phyloP scores from a whole-genome alignment of 2,888 invertebrate species.

The Ceraclea dissimilis region DNA sequence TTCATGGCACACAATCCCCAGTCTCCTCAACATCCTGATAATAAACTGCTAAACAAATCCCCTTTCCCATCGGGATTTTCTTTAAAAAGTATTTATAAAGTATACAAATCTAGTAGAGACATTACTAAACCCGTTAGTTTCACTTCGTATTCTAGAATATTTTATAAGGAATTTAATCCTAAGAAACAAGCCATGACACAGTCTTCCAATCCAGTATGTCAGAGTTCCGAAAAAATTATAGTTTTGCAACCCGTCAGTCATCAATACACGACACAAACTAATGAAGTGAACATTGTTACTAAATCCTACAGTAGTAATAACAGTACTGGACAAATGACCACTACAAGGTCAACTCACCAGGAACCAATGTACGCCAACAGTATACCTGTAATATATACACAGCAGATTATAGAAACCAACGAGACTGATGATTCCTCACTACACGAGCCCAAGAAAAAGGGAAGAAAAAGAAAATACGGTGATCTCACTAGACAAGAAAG shows the following conservation, averaged over 20 bases:
- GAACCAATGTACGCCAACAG: background rate
- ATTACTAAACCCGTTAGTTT: slow-evolving; percentile 1
- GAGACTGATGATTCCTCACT: background rate
- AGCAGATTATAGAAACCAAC: background rate
- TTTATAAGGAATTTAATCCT: slow-evolving; percentile 5
- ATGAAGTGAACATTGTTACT: background rate
- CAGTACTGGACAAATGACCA: background rate
- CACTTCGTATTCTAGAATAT: slow-evolving; percentile 7
- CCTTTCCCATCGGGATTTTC: slow-evolving; percentile 1
- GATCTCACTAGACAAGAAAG: slow-evolving; percentile 10
- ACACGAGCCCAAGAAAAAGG: background rate
- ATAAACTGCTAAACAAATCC: background rate
- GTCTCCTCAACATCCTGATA: background rate
- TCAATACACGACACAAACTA: background rate
- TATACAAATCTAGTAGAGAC: background rate
- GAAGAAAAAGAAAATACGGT: slow-evolving; percentile 10
- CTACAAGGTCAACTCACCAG: background rate
- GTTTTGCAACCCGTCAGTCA: background rate
- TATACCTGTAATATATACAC: background rate
- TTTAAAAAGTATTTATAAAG: background rate
- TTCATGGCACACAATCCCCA: background rate
- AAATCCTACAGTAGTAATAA: background rate
- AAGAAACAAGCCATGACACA: background rate
- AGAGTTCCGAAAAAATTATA: background rate
- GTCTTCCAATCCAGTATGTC: background rate